Evolutionary conservation across 2,113 vertebrate genomes (phyloP).

Genomic region (Gallinago jamesoni): DNA sequence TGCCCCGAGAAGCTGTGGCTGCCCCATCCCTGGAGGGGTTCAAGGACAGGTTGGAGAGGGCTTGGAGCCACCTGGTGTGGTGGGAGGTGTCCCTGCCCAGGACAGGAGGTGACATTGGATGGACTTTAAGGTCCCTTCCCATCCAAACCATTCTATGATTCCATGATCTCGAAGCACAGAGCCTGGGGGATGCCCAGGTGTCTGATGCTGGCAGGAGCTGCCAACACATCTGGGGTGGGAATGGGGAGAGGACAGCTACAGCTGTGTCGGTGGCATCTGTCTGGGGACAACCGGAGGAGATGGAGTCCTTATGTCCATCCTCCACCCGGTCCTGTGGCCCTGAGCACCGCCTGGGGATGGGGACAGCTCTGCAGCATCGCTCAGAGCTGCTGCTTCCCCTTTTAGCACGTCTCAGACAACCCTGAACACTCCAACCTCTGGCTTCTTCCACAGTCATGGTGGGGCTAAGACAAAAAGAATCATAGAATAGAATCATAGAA

Average conservation of each 20-base stretch:
- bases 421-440: background rate
- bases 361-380: background rate
- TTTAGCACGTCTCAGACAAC: background rate
- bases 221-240: background rate
- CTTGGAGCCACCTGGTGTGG: too few species aligned
- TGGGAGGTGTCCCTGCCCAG: too few species aligned
- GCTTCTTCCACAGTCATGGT: background rate
- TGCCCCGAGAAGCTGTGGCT: too few species aligned
- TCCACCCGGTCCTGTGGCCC: background rate
- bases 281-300: background rate
- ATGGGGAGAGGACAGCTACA: fast-evolving
- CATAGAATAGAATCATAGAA: too few species aligned
- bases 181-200: background rate
- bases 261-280: fast-evolving
- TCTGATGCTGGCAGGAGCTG: background rate
- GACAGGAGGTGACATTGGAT: too few species aligned
- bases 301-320: fast-evolving
- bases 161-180: too few species aligned
- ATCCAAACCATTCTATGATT: too few species aligned
- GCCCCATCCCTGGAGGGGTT: too few species aligned
- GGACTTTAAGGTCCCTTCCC: too few species aligned
- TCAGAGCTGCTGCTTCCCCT: background rate
- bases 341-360: background rate
- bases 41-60: too few species aligned
- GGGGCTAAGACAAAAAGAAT: background rate